Evolutionary conservation across 1,140 invertebrate species (phyloP).

Genomic region (Drosophila equinoxialis): DNA sequence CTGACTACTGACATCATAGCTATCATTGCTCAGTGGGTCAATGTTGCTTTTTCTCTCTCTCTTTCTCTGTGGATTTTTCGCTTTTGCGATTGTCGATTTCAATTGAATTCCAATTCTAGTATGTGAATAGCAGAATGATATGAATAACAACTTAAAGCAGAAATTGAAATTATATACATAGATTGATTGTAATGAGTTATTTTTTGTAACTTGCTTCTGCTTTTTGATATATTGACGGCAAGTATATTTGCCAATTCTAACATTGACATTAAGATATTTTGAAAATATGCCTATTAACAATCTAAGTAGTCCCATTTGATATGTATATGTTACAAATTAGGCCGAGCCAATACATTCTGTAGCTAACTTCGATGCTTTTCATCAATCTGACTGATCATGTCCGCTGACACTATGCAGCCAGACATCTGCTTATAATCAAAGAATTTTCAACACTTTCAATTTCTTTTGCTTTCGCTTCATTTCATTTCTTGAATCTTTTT

Average conservation of each 20-base stretch:
- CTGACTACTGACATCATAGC: constrained; percentile 66
- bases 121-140: constrained; percentile 1
- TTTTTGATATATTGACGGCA: too few relatives aligned
- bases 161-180: too few relatives aligned
- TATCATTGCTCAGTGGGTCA: constrained; percentile 65
- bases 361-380: constrained; percentile 25
- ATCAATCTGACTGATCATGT: constrained; percentile 17
- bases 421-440: constrained; percentile 24
- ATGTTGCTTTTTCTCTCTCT: constrained; percentile 55
- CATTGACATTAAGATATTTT: too few relatives aligned
- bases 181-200: too few relatives aligned
- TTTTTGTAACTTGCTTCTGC: too few relatives aligned
- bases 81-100: constrained; percentile 33
- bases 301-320: too few relatives aligned
- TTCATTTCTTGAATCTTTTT: constrained; percentile 23
- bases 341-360: neutral
- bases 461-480: constrained; percentile 23
- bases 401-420: constrained; percentile 8
- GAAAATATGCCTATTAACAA: too few relatives aligned
- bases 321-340: too few relatives aligned
- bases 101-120: constrained; percentile 56
- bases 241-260: too few relatives aligned
- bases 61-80: constrained; percentile 23
- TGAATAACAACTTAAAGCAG: constrained; percentile 1
- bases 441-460: constrained; percentile 50